Conservation (phyloP, 2,888 invertebrate genomes). For the Plutella xylostella region DNA sequence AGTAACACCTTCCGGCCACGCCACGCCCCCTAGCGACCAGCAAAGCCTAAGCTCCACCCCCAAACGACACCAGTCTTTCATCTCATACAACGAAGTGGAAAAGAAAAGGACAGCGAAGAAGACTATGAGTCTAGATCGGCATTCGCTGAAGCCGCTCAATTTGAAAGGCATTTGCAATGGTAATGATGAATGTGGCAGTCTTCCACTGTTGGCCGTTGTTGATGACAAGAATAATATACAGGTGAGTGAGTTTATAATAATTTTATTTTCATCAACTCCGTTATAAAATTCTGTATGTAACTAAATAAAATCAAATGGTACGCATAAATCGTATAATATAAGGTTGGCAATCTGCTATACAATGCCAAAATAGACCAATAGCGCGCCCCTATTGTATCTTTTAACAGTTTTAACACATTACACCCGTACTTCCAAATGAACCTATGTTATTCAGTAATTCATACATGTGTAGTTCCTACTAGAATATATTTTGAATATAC, state of each 20-base stretch:
- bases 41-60: constrained; percentile 41
- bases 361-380: no score
- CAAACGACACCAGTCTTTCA: constrained; percentile 45
- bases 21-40: constrained; percentile 24
- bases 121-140: constrained; percentile 49
- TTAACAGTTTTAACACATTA: no score
- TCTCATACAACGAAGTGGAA: constrained; percentile 30
- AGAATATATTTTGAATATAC: no score
- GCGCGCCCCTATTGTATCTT: no score
- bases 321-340: no score
- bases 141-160: constrained; percentile 47
- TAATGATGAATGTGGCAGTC: constrained; percentile 33
- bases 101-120: constrained; percentile 36
- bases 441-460: no score
- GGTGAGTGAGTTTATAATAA: constrained; percentile 31
- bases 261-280: no score
- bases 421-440: no score
- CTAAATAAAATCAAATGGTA: no score
- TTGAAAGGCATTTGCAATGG: constrained; percentile 52
- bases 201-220: constrained; percentile 55
- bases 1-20: constrained; percentile 27
- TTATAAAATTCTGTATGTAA: no score
- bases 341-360: no score
- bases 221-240: constrained; percentile 61
- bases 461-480: no score